Conservation (phyloP, 1,140 invertebrate genomes). For the Polypedilum pembai region DNA sequence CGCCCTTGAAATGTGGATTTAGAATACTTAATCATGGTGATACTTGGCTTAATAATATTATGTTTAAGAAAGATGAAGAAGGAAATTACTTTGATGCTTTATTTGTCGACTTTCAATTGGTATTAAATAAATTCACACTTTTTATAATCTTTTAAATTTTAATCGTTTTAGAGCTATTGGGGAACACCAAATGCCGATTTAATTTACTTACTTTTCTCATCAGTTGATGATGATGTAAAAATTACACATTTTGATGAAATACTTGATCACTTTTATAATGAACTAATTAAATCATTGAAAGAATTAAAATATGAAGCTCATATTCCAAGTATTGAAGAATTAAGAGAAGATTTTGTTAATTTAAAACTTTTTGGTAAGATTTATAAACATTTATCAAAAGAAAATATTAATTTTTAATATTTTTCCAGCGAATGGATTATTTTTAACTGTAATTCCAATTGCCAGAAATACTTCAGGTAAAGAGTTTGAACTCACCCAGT, state of each 20-base stretch:
- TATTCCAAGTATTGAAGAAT: background rate
- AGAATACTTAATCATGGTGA: constrained; percentile 47
- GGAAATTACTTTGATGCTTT: constrained; percentile 39
- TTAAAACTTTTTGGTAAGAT: background rate
- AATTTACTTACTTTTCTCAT: background rate
- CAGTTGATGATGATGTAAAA: background rate
- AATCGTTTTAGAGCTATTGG: too few species aligned
- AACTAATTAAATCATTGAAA: background rate
- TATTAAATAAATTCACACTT: too few species aligned
- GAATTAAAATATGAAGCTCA: background rate
- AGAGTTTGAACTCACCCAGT: too few species aligned
- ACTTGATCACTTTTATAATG: background rate
- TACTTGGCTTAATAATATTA: constrained; percentile 58
- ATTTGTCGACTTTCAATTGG: background rate
- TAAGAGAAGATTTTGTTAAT: background rate
- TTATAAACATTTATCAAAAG: too few species aligned
- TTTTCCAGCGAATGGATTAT: too few species aligned
- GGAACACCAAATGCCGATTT: background rate
- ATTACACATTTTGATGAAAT: constrained; percentile 6
- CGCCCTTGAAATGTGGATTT: background rate
- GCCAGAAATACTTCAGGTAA: too few species aligned
- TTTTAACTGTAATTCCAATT: too few species aligned
- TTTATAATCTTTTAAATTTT: too few species aligned
- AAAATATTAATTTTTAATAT: too few species aligned
- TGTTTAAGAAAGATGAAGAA: constrained; percentile 51